Base-by-base conservation (phyloP, 2,113 vertebrate genomes). In the Vombatus ursinus region DNA sequence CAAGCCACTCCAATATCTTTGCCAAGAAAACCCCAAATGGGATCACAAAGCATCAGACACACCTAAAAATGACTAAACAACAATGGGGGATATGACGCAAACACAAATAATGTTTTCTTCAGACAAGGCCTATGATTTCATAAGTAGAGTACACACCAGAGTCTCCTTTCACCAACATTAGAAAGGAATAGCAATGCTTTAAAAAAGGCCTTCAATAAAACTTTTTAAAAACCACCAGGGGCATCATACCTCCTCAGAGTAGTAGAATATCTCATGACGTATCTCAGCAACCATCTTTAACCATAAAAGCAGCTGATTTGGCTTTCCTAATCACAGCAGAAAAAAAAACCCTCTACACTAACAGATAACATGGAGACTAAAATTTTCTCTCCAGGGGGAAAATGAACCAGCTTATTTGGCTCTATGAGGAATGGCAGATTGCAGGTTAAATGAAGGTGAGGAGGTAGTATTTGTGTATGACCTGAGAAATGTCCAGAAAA, bases 211-310 rank as follows among this genome's bases (percentile, higher is more conserved):
- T 3, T 53, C 23, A 53, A 53, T 24, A 25, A 57, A 57, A 57
- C 25, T 26, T 57, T 57, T 57, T 11, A 54, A 54, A 54, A 54
- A 54, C 52, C 24, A 54, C 25, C 24, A 26, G 25, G 8, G 25
- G 25, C 53, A 57, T 57, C 25, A 57, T 94, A 84, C 25, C 31
- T 51, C 93, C 8, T 57, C 48, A 37, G 54, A 91, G 54, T 26
- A 96, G 57, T 92, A 25, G 28, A 93, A 91, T 91, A 57, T 95
- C 92, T 93, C 61, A 90, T 54, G 51, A 95, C 22, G 57, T 90
- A 50, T 68, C 92, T 54, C 11, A 24, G 52, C 77, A 84, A 10
- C 25, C 25, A 0, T 93, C 48, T 93, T 93, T 95, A 89, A 95
- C 49, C 94, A 92, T 24, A 94, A 52, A 93, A 89, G 28, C 50